Evolutionary conservation across 2,888 invertebrate genomes (phyloP), one percentile per base, ranked within the genome.

Genomic region (Gastrophysa polygoni): DNA sequence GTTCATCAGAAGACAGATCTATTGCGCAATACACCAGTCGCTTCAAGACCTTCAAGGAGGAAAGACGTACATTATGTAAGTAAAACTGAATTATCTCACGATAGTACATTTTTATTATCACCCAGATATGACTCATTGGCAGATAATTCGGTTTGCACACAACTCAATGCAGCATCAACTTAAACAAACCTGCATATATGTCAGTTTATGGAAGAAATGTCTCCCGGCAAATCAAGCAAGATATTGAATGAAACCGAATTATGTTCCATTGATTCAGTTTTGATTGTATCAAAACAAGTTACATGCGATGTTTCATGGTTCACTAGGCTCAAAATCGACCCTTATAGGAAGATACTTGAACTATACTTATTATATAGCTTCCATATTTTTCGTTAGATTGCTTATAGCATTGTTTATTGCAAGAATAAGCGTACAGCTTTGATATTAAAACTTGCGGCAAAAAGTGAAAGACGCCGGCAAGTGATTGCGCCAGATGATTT

Each of bases 31-130:
- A 34, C 34, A 11, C 34, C 51, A 51, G 51, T 51, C 51, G 20
- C 34, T 34, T 51, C 50, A 51, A 51, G 34, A 51, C 34, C 32
- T 34, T 51, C 51, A 34, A 51, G 34, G 20, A 17, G 34, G n/a
- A 34, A 34, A 51, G 20, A 51, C 20, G 7, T 51, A 18, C n/a
- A 51, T 51, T 34, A 51, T 51, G 34, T 51, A 51, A 51, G 29
- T 56, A 28, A 46, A 56, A 56, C 28, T 56, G 29, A 56, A 56
- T 56, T 29, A 56, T 56, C 56, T 56, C 28, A 56, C 56, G 47
- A 56, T 46, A 56, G 47, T 56, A 47, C 32, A 11, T 56, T 56
- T 56, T 56, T 46, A 24, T 56, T 56, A 29, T 46, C 17, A 56
- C 18, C 46, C 47, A 46, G 20, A 56, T 29, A 47, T 46, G 56